These are phyloP conservation scores for Catocala nupta DNA, from an alignment of 2,888 invertebrate genomes.

Conservation along the genomic window DNA sequence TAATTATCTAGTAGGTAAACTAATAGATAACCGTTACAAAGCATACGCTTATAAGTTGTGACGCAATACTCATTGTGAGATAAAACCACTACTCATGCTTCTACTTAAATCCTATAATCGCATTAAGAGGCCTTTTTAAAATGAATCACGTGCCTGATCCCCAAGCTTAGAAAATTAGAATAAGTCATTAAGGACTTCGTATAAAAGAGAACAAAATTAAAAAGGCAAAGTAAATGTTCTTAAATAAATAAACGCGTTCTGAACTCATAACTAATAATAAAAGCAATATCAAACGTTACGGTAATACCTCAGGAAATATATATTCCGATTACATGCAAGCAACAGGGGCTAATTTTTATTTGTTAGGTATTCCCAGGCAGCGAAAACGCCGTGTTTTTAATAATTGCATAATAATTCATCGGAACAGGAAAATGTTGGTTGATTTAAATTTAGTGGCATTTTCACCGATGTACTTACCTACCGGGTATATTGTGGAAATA, in stretches of 20 bases:
- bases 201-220: slow-evolving; percentile 13
- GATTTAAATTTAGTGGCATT: slow-evolving; percentile 43
- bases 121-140: no score
- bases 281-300: slow-evolving; percentile 20
- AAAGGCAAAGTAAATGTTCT: slow-evolving; percentile 30
- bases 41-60: no score
- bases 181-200: no score
- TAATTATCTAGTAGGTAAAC: no score
- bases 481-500: slow-evolving; percentile 15
- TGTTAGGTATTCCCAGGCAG: slow-evolving; percentile 22
- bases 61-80: no score
- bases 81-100: no score
- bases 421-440: slow-evolving; percentile 24
- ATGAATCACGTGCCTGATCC: no score
- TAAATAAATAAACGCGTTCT: slow-evolving; percentile 26
- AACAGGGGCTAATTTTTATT: slow-evolving; percentile 39
- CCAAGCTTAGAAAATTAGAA: no score
- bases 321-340: slow-evolving; percentile 36
- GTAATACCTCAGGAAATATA: slow-evolving; percentile 30
- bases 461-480: slow-evolving; percentile 17
- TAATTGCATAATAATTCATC: slow-evolving; percentile 50
- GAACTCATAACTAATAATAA: slow-evolving; percentile 39
- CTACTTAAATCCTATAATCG: no score
- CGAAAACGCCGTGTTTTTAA: slow-evolving; percentile 41
- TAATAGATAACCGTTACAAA: no score